phyloP scores from a whole-genome alignment of 2,797 vertebrate genomes.

The Artibeus lituratus region DNA sequence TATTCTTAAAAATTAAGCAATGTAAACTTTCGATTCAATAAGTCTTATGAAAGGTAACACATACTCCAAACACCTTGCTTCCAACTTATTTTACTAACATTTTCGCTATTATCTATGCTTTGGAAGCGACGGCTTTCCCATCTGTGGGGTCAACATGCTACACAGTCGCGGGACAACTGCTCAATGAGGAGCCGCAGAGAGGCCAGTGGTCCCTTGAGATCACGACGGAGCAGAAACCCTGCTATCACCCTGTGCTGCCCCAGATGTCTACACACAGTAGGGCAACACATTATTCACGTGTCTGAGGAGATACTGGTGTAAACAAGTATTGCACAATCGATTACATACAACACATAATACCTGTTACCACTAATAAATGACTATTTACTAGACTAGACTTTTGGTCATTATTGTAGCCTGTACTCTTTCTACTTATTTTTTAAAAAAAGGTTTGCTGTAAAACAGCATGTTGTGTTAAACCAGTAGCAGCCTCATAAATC shows the following conservation, averaged over 20 bases:
- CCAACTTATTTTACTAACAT: background rate
- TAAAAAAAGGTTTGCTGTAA: background rate
- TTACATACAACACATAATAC: too few species aligned
- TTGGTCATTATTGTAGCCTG: background rate
- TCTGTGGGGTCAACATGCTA: background rate
- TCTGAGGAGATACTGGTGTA: background rate
- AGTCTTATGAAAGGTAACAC: background rate
- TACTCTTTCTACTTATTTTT: background rate
- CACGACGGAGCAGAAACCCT: background rate
- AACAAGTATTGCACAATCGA: accelerated
- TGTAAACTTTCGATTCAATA: background rate
- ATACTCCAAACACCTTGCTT: background rate
- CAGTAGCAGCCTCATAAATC: background rate
- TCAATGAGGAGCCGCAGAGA: background rate
- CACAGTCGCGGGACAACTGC: accelerated
- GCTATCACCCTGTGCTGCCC: background rate
- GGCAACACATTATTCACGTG: accelerated
- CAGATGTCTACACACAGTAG: too few species aligned
- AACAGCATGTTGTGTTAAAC: background rate
- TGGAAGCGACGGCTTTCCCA: background rate
- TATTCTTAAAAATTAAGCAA: background rate
- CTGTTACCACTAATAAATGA: background rate
- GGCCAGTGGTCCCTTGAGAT: too few species aligned
- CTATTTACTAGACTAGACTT: background rate
- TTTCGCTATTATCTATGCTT: background rate